These are phyloP conservation scores for Agonum fuliginosum DNA, from an alignment of 2,888 invertebrate species.

Conservation along the genomic window DNA sequence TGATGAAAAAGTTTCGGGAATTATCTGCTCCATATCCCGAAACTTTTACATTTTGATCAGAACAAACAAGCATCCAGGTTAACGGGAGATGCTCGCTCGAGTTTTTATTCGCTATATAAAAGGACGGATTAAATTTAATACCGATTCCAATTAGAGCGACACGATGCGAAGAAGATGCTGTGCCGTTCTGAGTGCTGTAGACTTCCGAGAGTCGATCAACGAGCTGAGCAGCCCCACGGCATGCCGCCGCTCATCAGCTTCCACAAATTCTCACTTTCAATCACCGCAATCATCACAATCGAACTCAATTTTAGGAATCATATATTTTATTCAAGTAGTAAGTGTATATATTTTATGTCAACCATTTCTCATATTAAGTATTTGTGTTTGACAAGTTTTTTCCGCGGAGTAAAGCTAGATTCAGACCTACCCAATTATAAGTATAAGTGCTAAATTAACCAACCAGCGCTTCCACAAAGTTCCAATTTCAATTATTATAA, in stretches of 20 bases:
- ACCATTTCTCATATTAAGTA: too few species aligned
- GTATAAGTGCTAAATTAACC: too few species aligned
- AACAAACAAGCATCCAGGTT: conserved; percentile 57
- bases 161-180: conserved; percentile 33
- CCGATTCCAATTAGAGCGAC: conserved; percentile 55
- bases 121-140: conserved; percentile 57
- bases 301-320: too few species aligned
- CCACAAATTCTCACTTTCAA: conserved; percentile 26
- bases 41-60: conserved; percentile 61
- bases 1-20: conserved; percentile 63
- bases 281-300: background rate
- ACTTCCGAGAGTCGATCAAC: background rate
- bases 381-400: too few species aligned
- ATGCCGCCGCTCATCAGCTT: background rate
- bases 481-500: too few species aligned
- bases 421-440: too few species aligned
- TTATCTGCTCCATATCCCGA: conserved; percentile 60
- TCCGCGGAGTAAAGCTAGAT: too few species aligned
- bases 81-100: conserved; percentile 46
- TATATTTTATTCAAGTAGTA: too few species aligned
- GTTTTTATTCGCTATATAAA: conserved; percentile 56
- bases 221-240: background rate
- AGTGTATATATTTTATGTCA: too few species aligned
- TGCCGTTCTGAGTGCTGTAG: too few species aligned
- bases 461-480: too few species aligned